Base-by-base conservation (phyloP, 2,113 vertebrate species). In the Leptosomus discolor region DNA sequence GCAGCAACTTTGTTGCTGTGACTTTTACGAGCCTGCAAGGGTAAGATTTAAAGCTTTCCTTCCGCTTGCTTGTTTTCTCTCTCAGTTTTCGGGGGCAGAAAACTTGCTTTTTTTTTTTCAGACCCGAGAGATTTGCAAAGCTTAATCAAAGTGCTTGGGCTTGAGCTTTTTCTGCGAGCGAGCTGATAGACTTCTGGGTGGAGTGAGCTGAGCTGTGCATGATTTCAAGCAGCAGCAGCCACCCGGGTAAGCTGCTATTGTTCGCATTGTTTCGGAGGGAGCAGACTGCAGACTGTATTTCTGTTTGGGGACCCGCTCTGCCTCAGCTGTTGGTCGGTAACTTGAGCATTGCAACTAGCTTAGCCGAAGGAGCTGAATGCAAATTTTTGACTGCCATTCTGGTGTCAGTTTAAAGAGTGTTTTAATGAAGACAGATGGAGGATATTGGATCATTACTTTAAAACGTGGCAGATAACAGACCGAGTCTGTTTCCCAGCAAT, bases 371-470 rank as follows among this genome's bases (percentile, higher is more conserved):
- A 85, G 60, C 50, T 5, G 30, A 73, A 76, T 91, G 93, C 84
- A 88, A 80, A 48, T 96, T 85, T 92, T 70, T 39, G 46, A 63
- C 88, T 77, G 84, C 84, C 39, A 4, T 54, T 64, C 85, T 37
- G 89, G 90, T 85, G 73, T 93, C 97, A 69, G 41, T 94, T 94
- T 93, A 85, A 94, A 85, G 71, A 32, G 78, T n/a, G 46, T 65
- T 69, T 89, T 94, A 80, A 94, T 95, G 91, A 88, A 92, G 92
- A 96, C 91, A 94, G 95, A 96, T 97, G 95, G 93, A 69, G 57
- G 81, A 94, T 88, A n/a, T 82, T 81, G 89, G 94, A 87, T 97
- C 92, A 61, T 91, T 89, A 84, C 94, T 92, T 92, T 90, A 76
- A 94, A 93, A 92, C n/a, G 81, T 90, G 94, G 89, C 92, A 90